Percentiles rank a stretch among this genome's conserved stretches.
Conservation (phyloP, 2,888 invertebrate species). For the Notodonta ziczac region DNA sequence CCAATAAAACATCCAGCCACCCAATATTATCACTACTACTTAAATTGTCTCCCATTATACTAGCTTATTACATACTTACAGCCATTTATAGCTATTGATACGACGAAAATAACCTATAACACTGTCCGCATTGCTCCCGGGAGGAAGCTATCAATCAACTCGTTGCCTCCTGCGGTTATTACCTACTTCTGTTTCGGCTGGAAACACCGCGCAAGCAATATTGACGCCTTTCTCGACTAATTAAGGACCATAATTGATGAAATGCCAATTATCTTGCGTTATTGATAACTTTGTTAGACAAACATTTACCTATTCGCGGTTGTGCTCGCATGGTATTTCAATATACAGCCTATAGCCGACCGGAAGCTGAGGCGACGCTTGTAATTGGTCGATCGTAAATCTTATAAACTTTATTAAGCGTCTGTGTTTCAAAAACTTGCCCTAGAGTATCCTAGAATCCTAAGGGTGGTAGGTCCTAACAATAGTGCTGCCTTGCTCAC, state of each 20-base stretch:
- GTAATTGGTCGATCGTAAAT: no score
- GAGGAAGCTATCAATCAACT: constrained; percentile 57
- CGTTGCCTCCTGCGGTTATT: constrained; percentile 43
- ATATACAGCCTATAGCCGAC: no score
- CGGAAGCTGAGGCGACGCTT: no score
- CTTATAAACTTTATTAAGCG: no score
- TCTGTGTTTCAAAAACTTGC: no score
- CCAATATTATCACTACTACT: not conserved
- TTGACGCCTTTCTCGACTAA: constrained; percentile 60
- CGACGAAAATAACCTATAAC: constrained; percentile 44
- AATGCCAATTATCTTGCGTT: constrained; percentile 4
- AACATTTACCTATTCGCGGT: no score
- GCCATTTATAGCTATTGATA: constrained; percentile 36
- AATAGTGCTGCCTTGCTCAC: no score
- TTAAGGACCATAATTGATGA: constrained; percentile 55
- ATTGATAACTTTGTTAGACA: no score
- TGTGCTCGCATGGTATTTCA: no score
- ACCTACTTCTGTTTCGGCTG: constrained; percentile 47
- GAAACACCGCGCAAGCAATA: constrained; percentile 46
- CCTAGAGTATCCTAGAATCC: no score
- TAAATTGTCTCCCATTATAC: constrained; percentile 18
- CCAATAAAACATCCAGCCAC: not conserved
- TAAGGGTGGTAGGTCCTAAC: no score
- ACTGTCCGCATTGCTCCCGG: constrained; percentile 37
- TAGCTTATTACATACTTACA: constrained; percentile 29